Percentiles rank a stretch among this genome's conserved stretches.
phyloP scores from a whole-genome alignment of 2,888 invertebrate genomes.

The Pediacus dermestoides region DNA sequence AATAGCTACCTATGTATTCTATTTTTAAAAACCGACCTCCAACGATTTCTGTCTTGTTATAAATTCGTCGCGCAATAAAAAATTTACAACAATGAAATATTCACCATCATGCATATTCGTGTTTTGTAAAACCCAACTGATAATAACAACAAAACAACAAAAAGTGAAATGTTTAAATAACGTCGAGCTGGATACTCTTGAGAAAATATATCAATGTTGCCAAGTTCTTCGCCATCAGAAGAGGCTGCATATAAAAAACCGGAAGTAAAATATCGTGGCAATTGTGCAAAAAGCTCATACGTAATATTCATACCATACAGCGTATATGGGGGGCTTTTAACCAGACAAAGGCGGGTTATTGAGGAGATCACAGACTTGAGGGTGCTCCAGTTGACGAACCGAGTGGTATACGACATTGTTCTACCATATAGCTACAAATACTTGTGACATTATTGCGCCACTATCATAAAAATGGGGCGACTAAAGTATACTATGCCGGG shows the following conservation, averaged over 20 bases:
- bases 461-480: conserved; percentile 24
- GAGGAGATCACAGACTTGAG: conserved; percentile 28
- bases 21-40: no score
- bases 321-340: conserved; percentile 27
- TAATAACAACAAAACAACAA: no score
- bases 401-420: conserved; percentile 28
- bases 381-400: conserved; percentile 28
- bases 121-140: no score
- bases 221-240: conserved; percentile 19
- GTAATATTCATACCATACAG: conserved; percentile 27
- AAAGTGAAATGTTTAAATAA: no score
- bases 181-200: conserved; percentile 6
- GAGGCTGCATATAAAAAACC: conserved; percentile 24
- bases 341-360: conserved; percentile 27
- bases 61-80: no score
- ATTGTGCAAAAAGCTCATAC: conserved; percentile 29
- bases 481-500: no score
- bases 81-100: no score
- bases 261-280: conserved; percentile 30
- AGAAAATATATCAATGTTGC: conserved; percentile 23
- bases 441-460: conserved; percentile 28
- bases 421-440: conserved; percentile 33
- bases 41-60: no score
- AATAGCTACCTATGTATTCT: no score
- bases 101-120: no score